Evolutionary conservation across 2,113 vertebrate genomes (phyloP).

Genomic region (Siniperca chuatsi): DNA sequence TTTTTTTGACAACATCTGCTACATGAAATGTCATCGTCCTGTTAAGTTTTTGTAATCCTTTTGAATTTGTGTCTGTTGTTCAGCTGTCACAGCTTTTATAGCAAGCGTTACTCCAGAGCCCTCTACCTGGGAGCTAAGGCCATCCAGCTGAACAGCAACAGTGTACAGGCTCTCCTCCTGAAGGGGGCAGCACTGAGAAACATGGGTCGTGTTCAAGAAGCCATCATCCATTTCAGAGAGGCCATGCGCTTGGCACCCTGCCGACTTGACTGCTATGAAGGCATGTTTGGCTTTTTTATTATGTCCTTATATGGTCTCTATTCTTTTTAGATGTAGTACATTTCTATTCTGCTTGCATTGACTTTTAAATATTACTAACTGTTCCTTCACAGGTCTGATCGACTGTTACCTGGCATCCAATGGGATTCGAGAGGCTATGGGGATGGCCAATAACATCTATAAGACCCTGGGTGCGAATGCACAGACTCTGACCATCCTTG

Average conservation of each 20-base stretch:
- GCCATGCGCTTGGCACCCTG: constrained; percentile 95
- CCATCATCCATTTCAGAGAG: constrained; percentile 98
- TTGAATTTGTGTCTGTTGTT: constrained; percentile 22
- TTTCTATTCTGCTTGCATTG: background rate
- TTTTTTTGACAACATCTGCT: background rate
- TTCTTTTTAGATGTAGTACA: background rate
- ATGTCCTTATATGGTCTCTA: accelerated
- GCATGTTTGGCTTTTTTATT: constrained; percentile 64
- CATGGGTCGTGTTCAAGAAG: constrained; percentile 97
- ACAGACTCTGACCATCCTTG: constrained; percentile 95
- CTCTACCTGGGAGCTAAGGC: constrained; percentile 97
- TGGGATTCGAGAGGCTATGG: constrained; percentile 97
- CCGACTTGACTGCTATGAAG: constrained; percentile 97
- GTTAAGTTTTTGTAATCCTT: background rate
- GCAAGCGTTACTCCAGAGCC: constrained; percentile 96
- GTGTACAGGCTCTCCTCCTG: constrained; percentile 94
- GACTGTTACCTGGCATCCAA: constrained; percentile 98
- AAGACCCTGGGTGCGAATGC: constrained; percentile 97
- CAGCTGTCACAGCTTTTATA: constrained; percentile 98
- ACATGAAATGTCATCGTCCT: background rate
- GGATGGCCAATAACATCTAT: constrained; percentile 99
- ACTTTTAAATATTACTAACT: background rate
- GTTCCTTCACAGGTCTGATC: constrained; percentile 89
- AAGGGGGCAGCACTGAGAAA: constrained; percentile 96
- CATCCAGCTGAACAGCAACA: constrained; percentile 98